Conservation (phyloP, 2,113 vertebrate genomes). For the Hippopotamus amphibius region DNA sequence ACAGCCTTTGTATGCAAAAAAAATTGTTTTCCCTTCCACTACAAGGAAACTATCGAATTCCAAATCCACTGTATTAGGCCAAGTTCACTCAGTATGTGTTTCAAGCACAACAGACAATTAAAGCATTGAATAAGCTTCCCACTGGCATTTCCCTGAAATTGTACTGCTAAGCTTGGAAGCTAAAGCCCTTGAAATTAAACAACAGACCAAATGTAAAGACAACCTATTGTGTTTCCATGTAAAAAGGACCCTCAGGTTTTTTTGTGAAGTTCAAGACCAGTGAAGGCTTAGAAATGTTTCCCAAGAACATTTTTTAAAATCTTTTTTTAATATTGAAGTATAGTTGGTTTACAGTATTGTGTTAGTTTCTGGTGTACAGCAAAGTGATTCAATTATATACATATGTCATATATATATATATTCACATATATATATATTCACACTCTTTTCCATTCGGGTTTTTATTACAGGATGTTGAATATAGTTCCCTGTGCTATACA, state of each 20-base stretch:
- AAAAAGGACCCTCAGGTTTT: slow-evolving; percentile 44
- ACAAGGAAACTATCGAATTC: slow-evolving; percentile 38
- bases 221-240: neutral
- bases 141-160: neutral
- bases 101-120: slow-evolving; percentile 27
- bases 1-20: neutral
- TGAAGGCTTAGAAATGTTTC: slow-evolving; percentile 14
- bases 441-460: neutral
- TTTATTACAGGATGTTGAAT: neutral
- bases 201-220: slow-evolving; percentile 43
- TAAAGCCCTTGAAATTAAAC: slow-evolving; percentile 64
- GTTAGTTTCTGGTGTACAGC: neutral
- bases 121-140: neutral
- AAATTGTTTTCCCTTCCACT: neutral
- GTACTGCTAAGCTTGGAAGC: slow-evolving; percentile 1
- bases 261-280: slow-evolving; percentile 9
- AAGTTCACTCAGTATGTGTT: neutral
- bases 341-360: neutral
- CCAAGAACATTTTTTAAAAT: slow-evolving; percentile 14
- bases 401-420: neutral
- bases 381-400: neutral
- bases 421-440: neutral
- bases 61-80: neutral
- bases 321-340: neutral
- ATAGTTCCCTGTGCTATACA: neutral